Base-by-base conservation (phyloP, 2,113 vertebrate genomes). In the Alouatta palliata region DNA sequence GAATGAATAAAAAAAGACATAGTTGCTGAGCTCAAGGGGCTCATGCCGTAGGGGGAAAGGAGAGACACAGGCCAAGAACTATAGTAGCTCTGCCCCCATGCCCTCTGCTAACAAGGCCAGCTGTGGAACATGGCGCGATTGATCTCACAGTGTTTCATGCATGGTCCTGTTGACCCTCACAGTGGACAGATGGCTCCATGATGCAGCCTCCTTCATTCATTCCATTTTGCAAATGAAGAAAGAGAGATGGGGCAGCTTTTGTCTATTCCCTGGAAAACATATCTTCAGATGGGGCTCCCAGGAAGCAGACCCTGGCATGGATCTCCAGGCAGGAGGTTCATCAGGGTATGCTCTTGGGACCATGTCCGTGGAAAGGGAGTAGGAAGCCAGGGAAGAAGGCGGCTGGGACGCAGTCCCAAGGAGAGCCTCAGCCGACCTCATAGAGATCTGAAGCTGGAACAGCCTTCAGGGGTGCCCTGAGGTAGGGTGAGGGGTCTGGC, bases 41-140 rank as follows among this genome's bases (percentile, higher is more conserved):
- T 49, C 68, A 40, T 11, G 30, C 8, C 40, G 25, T 20, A 30
- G 13, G 4, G 13, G 71, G 58, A 47, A 17, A 77, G 88, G 37
- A 86, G 71, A 27, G 1, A 0, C 0, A 52, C 2, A 32, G 54
- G n/a, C 45, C 52, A 16, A 9, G 47, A 37, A 21, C 52, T 2
- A 3, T 8, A 23, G 64, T 5, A 73, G 13, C 2, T n/a, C 7
- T 70, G 49, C 8, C 35, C 35, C 3, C 2, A 27, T 2, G 5
- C 35, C 19, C 16, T 9, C 0, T 14, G 1, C 21, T 35, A 47
- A 56, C 5, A n/a, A n/a, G 64, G 16, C n/a, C 43, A 3, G 43
- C 12, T 21, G 20, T 1, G 30, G 79, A 68, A n/a, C 21, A n/a
- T 23, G 40, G 40, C 7, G 23, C 64, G 30, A 1, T 79, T 25